Conservation (phyloP, 2,113 vertebrate species). For the Parotia lawesii region DNA sequence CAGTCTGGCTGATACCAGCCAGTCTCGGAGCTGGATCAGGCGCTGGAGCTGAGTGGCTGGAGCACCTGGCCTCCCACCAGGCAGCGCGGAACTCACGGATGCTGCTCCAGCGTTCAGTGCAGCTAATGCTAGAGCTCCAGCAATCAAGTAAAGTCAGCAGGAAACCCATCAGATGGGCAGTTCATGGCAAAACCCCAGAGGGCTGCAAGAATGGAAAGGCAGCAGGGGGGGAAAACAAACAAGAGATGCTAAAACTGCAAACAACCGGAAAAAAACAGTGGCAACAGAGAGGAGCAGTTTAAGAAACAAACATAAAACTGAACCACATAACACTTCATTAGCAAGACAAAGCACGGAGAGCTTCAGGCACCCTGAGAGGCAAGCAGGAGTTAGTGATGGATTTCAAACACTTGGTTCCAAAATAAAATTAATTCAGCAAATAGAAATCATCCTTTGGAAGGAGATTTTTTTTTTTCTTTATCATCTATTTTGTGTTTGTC, state of each 20-base stretch:
- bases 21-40: not conserved
- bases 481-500: not conserved
- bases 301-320: not conserved
- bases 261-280: not conserved
- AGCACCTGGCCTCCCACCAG: not conserved
- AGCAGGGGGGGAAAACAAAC: slow-evolving; percentile 14
- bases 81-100: not conserved
- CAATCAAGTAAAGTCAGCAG: not conserved
- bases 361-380: not conserved
- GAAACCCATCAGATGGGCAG: not conserved
- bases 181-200: not conserved
- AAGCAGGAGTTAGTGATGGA: not conserved
- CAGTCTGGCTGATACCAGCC: not conserved
- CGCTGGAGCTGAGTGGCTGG: not conserved
- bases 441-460: not conserved
- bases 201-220: not conserved
- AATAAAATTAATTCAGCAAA: not conserved
- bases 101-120: not conserved
- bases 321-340: not conserved
- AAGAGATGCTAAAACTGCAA: slow-evolving; percentile 16
- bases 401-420: not conserved
- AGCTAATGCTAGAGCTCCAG: not conserved
- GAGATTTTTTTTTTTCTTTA: not conserved
- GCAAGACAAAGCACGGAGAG: not conserved
- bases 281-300: not conserved